Evolutionary conservation across 2,113 vertebrate genomes (phyloP).

Genomic region (Gulo gulo): DNA sequence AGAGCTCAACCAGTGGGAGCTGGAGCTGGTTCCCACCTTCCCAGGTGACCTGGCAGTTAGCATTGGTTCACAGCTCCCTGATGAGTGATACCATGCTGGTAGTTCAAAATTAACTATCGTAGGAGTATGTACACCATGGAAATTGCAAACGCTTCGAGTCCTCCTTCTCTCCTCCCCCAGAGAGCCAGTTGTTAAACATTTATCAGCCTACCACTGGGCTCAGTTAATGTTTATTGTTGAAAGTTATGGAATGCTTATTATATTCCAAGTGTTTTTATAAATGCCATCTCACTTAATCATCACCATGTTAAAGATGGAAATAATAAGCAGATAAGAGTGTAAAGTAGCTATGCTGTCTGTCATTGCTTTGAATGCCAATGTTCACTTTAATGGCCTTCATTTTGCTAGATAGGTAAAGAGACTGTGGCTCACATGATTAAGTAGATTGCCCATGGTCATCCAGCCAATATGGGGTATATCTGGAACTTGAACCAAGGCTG

Average conservation of each 20-base stretch:
- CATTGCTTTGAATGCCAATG: background rate
- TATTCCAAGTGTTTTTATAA: background rate
- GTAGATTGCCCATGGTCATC: background rate
- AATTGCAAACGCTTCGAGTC: background rate
- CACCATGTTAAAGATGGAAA: background rate
- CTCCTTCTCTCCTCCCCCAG: background rate
- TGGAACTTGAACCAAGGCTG: background rate
- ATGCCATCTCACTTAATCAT: background rate
- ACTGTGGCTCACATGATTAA: background rate
- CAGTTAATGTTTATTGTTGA: background rate
- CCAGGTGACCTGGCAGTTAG: background rate
- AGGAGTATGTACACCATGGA: background rate
- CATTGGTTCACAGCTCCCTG: background rate
- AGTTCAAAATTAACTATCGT: background rate
- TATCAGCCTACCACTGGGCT: background rate
- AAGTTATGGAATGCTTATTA: background rate
- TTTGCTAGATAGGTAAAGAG: background rate
- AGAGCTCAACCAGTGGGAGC: background rate
- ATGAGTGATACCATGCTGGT: background rate
- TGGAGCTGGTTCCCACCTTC: background rate
- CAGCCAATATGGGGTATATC: background rate
- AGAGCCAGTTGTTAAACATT: background rate
- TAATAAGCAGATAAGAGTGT: background rate
- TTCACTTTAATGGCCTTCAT: background rate
- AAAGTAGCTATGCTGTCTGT: background rate